These are phyloP conservation scores for Zosterops lateralis DNA, from an alignment of 2,113 vertebrate species.

Conservation along the genomic window DNA sequence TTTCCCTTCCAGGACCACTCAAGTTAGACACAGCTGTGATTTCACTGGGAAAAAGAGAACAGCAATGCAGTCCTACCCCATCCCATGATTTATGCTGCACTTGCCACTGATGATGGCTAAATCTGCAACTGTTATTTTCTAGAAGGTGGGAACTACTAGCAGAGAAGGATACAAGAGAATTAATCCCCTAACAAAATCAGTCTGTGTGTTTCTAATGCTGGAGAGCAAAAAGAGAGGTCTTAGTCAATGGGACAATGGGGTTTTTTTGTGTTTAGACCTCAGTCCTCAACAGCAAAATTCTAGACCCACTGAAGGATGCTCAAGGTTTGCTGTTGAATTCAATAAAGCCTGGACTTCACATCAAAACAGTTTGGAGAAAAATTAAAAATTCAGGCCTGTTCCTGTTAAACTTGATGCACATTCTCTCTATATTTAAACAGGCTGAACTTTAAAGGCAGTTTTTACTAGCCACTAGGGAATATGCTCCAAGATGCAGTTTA, in stretches of 20 bases:
- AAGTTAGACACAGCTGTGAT: neutral
- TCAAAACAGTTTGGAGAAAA: neutral
- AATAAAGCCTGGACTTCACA: neutral
- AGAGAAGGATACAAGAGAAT: neutral
- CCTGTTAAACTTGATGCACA: neutral
- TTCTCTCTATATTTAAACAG: neutral
- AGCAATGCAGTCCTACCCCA: neutral
- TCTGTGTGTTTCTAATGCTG: neutral
- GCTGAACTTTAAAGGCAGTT: slow-evolving; percentile 11
- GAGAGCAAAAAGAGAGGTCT: neutral
- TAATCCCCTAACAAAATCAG: neutral
- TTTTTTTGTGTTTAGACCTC: neutral
- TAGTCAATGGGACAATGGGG: neutral
- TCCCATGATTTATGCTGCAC: neutral
- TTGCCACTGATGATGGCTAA: neutral
- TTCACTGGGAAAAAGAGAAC: neutral
- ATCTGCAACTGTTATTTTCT: neutral
- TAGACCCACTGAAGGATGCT: neutral
- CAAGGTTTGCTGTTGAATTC: neutral
- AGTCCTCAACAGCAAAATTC: neutral
- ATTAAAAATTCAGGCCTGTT: neutral
- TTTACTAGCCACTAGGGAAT: neutral
- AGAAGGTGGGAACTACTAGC: neutral
- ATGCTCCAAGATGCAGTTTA: neutral
- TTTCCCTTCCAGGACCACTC: neutral